These are phyloP conservation scores for Drosophila aff. DNA, from an alignment of 1,140 invertebrate species.

Conservation along the genomic window DNA sequence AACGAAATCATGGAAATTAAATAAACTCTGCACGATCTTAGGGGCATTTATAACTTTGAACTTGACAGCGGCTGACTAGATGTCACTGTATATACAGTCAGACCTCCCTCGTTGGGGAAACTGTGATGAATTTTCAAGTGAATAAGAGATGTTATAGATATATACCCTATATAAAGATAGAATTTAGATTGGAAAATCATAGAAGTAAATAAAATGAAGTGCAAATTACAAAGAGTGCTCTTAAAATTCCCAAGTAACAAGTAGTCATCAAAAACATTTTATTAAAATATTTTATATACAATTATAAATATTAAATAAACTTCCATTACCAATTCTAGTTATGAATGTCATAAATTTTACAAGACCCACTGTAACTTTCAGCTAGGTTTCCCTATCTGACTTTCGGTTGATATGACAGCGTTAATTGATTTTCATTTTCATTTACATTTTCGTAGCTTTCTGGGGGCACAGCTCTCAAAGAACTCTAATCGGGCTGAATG, in stretches of 20 bases:
- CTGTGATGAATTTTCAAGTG: too few species aligned
- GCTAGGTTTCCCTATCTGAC: slow-evolving; percentile 8
- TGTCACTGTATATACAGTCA: slow-evolving; percentile 20
- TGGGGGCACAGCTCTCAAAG: slow-evolving; percentile 9
- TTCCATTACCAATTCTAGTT: too few species aligned
- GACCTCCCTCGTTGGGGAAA: slow-evolving; percentile 5
- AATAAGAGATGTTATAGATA: background rate
- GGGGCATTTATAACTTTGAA: slow-evolving; percentile 79
- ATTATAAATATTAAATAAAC: background rate
- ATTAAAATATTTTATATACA: too few species aligned
- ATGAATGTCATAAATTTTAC: background rate
- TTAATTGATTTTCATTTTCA: slow-evolving; percentile 78
- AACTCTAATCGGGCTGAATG: slow-evolving; percentile 63
- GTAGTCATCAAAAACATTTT: too few species aligned
- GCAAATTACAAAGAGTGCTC: background rate
- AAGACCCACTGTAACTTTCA: slow-evolving; percentile 15
- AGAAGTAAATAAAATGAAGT: background rate
- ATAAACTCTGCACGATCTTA: slow-evolving; percentile 69
- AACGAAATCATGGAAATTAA: slow-evolving; percentile 61
- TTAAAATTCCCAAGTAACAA: background rate
- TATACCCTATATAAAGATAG: background rate
- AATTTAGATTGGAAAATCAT: background rate
- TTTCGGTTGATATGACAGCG: slow-evolving; percentile 62
- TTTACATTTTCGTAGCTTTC: slow-evolving; percentile 38
- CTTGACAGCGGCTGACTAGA: slow-evolving; percentile 60